A percentile compares a stretch with the other conserved stretches of the same genome.
phyloP scores from a whole-genome alignment of 2,797 vertebrate genomes.

The Peromyscus eremicus region DNA sequence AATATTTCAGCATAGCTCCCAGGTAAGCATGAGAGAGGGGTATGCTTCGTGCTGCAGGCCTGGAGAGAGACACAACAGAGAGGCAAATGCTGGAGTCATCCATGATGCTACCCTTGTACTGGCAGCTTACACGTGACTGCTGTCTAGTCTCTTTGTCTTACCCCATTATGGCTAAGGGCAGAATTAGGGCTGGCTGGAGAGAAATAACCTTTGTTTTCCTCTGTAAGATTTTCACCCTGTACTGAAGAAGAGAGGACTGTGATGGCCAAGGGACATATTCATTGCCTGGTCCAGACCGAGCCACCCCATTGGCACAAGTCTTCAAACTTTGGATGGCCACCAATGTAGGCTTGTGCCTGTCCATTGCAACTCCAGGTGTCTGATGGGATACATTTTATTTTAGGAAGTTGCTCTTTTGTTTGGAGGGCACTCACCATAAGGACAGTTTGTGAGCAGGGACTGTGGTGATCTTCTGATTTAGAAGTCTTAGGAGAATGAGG shows the following conservation, averaged over 20 bases:
- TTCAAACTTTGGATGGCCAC: neutral
- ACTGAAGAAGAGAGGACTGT: neutral
- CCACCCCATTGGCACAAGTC: neutral
- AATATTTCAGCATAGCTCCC: neutral
- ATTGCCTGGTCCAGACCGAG: neutral
- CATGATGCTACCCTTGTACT: neutral
- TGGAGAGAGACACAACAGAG: neutral
- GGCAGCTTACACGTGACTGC: neutral
- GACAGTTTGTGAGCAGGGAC: neutral
- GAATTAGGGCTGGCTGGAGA: neutral
- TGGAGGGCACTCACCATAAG: neutral
- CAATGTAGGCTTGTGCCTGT: accelerated
- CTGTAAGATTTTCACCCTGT: neutral
- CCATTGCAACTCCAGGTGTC: neutral
- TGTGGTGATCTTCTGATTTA: neutral
- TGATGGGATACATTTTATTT: neutral
- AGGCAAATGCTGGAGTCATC: neutral
- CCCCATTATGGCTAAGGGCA: neutral
- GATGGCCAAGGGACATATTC: neutral
- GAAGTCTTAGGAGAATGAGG: neutral
- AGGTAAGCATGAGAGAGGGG: neutral
- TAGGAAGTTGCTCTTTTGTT: neutral
- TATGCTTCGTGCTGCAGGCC: too few relatives aligned
- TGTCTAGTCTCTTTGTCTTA: neutral
- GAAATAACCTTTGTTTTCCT: neutral